A percentile compares a stretch with the other conserved stretches of the same genome.
These are phyloP conservation scores for Nephrotoma guestfalica DNA, from an alignment of 2,888 invertebrate species.

Conservation along the genomic window DNA sequence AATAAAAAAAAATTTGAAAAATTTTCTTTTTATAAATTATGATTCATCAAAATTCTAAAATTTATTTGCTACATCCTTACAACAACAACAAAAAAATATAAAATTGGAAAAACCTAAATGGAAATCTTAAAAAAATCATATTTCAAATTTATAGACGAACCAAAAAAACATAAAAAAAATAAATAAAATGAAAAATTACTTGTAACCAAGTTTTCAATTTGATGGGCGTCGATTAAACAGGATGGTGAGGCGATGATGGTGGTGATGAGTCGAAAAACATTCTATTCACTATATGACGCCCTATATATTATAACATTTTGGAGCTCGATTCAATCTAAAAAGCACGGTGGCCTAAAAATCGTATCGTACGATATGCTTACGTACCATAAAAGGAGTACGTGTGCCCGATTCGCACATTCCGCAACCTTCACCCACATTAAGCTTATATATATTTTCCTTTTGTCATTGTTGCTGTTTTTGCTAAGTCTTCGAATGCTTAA, in stretches of 20 bases:
- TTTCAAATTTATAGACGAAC: background rate
- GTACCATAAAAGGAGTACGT: background rate
- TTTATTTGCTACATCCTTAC: background rate
- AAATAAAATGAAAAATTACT: background rate
- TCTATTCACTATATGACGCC: background rate
- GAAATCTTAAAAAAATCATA: background rate
- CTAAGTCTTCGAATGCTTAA: background rate
- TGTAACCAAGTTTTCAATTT: background rate
- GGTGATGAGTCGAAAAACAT: background rate
- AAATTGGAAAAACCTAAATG: background rate
- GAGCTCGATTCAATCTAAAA: background rate
- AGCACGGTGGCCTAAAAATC: background rate
- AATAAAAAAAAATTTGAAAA: background rate
- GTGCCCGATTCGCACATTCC: background rate
- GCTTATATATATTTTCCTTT: background rate
- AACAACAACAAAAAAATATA: background rate
- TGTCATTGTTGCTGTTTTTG: background rate
- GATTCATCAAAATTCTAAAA: background rate
- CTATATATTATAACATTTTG: background rate
- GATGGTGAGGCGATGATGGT: background rate
- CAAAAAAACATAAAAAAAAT: background rate
- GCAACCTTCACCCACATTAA: background rate
- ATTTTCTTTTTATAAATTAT: background rate
- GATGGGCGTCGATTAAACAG: background rate
- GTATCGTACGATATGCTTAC: background rate